Base-by-base conservation (phyloP, 2,797 vertebrate species). In the Onychomys leucogaster region DNA sequence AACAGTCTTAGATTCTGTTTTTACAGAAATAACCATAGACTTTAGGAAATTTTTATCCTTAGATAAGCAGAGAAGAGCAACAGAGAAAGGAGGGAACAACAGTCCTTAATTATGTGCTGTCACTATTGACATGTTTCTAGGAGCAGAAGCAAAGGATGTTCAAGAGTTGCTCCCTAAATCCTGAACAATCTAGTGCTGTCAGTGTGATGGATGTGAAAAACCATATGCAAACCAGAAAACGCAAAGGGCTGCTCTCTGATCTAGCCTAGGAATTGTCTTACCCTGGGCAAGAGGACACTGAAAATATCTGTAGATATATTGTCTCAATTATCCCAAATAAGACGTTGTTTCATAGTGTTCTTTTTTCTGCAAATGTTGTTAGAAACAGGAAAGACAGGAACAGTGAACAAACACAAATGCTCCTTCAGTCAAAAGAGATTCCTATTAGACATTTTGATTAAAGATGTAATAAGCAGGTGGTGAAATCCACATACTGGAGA, bases 381-480 rank as follows among this genome's bases (percentile, higher is more conserved):
- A 80, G 11, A n/a, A 94, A 46, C 19, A 29, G 91, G 59, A 8
- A 93, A 96, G 6, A 84, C 12, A 10, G 34, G 41, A 21, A 19
- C 34, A 67, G 32, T 96, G 5, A 90, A 94, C 80, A 97, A 37
- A 59, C 91, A 86, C 5, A 63, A 69, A 32, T 91, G 89, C 94
- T 63, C 92, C 55, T 69, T 92, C 90, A 92, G 83, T 97, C 13
- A 97, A 96, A 96, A 92, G 19, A 52, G 10, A 65, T 96, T 95
- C 57, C 41, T 5, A 95, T 96, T 89, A 95, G 49, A 57, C 37
- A 95, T 94, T 98, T 98, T 97, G 96, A 97, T 96, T 95, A 91
- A 94, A 97, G 91, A 95, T 97, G 59, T 95, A 98, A 97, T 94
- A 97, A 98, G 32, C 4, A 93, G 88, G 89, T 69, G 83, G 82